Percentiles rank a stretch among this genome's conserved stretches.
Evolutionary conservation across 64 coral and sea anemone genomes (phyloP).

Genomic region (Montipora cactus): DNA sequence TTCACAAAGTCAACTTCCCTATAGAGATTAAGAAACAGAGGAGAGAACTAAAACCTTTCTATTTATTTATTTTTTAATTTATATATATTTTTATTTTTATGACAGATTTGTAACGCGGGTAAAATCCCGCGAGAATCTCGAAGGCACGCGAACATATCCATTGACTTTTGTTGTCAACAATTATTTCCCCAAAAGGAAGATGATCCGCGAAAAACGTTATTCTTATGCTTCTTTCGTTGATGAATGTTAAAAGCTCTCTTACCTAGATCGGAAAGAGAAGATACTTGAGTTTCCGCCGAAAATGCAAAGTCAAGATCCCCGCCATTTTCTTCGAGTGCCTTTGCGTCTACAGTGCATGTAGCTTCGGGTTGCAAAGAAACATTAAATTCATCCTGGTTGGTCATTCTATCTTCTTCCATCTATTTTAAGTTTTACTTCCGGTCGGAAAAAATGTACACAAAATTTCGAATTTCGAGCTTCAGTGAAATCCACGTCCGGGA

Average conservation of each 20-base stretch:
- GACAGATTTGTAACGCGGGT: background rate
- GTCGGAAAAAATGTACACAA: constrained; percentile 49
- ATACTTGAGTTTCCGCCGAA: constrained; percentile 31
- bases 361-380: constrained; percentile 54
- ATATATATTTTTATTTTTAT: too few species aligned
- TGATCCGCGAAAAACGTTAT: too few species aligned
- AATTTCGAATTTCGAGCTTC: constrained; percentile 98
- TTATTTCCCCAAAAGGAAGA: background rate
- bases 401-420: constrained; percentile 66
- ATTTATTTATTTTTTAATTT: too few species aligned
- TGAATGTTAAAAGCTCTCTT: background rate
- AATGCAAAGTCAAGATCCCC: constrained; percentile 74
- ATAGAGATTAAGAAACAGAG: too few species aligned
- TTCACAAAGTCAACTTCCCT: too few species aligned
- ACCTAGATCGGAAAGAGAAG: constrained; percentile 32
- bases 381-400: constrained; percentile 58
- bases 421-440: constrained; percentile 70
- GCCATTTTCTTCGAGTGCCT: constrained; percentile 73
- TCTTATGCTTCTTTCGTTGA: background rate
- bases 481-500: constrained; percentile 90
- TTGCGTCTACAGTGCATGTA: constrained; percentile 73
- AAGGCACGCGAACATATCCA: too few species aligned
- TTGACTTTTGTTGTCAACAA: background rate
- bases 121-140: background rate
- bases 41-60: too few species aligned